Evolutionary conservation across 1,140 invertebrate species (phyloP).

Genomic region (Chironomus striatipennis): DNA sequence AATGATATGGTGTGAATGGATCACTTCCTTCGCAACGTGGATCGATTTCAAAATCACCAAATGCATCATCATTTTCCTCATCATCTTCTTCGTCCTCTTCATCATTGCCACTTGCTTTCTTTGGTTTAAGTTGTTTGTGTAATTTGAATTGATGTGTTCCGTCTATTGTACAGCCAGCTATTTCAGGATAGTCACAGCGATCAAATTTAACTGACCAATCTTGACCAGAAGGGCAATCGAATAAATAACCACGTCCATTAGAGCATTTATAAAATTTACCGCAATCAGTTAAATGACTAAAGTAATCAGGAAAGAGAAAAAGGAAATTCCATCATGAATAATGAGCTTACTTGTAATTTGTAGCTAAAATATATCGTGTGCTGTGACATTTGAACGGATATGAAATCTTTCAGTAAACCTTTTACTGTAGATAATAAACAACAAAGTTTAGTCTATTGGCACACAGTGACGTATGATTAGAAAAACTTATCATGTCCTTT

Average conservation of each 20-base stretch:
- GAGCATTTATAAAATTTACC: constrained; percentile 12
- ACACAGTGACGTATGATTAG: no score
- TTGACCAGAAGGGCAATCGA: constrained; percentile 5
- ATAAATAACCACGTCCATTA: background rate
- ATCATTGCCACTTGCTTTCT: background rate
- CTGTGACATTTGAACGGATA: no score
- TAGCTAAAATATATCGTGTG: no score
- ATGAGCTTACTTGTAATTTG: background rate
- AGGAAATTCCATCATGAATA: background rate
- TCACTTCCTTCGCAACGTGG: constrained; percentile 10
- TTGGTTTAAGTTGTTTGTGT: background rate
- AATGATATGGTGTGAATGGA: background rate
- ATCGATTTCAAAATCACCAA: background rate
- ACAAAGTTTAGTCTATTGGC: no score
- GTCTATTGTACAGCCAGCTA: background rate
- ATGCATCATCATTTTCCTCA: background rate
- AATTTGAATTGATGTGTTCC: background rate
- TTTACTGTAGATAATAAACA: no score
- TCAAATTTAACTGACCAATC: background rate
- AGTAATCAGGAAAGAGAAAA: background rate
- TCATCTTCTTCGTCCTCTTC: background rate
- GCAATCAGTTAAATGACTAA: constrained; percentile 19
- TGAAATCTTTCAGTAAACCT: no score
- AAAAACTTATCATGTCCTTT: no score
- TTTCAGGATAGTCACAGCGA: constrained; percentile 15